Evolutionary conservation across 2,888 invertebrate species (phyloP).

Genomic region (Lasioglossum calceatum): DNA sequence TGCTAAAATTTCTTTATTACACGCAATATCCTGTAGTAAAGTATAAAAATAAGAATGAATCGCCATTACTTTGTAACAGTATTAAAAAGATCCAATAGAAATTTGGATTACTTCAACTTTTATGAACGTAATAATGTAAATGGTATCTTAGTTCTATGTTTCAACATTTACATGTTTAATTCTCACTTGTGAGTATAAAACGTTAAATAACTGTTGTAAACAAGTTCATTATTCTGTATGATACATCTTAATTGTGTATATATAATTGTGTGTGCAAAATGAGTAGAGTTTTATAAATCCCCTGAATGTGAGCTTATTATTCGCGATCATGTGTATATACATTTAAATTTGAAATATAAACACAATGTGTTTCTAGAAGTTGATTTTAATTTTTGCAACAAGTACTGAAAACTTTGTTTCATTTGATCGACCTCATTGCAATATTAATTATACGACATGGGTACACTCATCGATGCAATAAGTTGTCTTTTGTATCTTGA

Average conservation of each 20-base stretch:
- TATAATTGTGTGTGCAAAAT: constrained; percentile 54
- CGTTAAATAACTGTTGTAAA: constrained; percentile 62
- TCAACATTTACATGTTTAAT: constrained; percentile 49
- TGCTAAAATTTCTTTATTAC: constrained; percentile 39
- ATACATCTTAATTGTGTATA: constrained; percentile 55
- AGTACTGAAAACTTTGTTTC: constrained; percentile 14
- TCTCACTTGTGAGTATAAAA: constrained; percentile 57
- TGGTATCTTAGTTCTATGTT: constrained; percentile 45
- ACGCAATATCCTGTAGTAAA: constrained; percentile 62
- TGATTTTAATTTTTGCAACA: constrained; percentile 17
- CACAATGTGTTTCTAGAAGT: constrained; percentile 42
- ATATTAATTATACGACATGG: constrained; percentile 25
- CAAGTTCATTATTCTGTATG: constrained; percentile 56
- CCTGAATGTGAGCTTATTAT: constrained; percentile 43
- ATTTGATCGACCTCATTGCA: constrained; percentile 6
- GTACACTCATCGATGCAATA: constrained; percentile 17
- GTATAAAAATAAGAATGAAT: constrained; percentile 71
- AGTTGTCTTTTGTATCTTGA: constrained; percentile 18
- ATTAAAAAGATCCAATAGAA: constrained; percentile 58
- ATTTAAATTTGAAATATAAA: constrained; percentile 14
- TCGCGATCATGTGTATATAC: not conserved
- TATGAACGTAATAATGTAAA: constrained; percentile 52
- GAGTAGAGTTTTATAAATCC: constrained; percentile 42
- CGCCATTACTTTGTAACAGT: constrained; percentile 50
- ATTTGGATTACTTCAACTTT: constrained; percentile 60